These are phyloP conservation scores for Tautogolabrus adspersus DNA, from an alignment of 2,113 vertebrate species.

Conservation along the genomic window DNA sequence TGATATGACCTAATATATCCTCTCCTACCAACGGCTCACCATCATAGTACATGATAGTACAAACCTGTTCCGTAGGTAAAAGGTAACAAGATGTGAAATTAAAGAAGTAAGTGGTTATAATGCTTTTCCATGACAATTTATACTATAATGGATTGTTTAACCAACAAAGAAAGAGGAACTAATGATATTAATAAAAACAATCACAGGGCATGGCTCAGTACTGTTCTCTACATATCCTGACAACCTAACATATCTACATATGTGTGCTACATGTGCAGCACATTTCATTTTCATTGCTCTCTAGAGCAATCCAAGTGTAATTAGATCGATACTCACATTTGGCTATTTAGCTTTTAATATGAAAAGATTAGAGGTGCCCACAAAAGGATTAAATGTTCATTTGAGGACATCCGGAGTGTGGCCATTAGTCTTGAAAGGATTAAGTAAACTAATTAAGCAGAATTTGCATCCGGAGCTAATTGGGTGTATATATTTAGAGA, in stretches of 20 bases:
- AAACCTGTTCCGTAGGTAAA: not conserved
- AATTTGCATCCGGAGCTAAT: conserved; percentile 80
- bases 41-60: not conserved
- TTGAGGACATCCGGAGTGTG: conserved; percentile 88
- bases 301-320: conserved; percentile 73
- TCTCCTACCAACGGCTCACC: not conserved
- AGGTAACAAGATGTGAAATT: not conserved
- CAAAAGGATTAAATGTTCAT: conserved; percentile 95
- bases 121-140: too few relatives aligned
- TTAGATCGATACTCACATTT: conserved; percentile 95
- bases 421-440: conserved; percentile 93
- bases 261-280: conserved; percentile 41
- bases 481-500: conserved; percentile 72
- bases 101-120: not conserved
- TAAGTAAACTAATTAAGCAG: conserved; percentile 90
- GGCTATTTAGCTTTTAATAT: conserved; percentile 95
- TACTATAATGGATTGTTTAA: not conserved
- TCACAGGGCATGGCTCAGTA: not conserved
- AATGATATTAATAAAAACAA: conserved; percentile 5
- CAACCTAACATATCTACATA: conserved; percentile 27
- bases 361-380: conserved; percentile 94
- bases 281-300: conserved; percentile 63
- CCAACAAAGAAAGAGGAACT: not conserved
- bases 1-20: not conserved
- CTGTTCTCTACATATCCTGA: not conserved